Base-by-base conservation (phyloP, 2,888 invertebrate genomes). In the Drosophila nr. perissopoda region DNA sequence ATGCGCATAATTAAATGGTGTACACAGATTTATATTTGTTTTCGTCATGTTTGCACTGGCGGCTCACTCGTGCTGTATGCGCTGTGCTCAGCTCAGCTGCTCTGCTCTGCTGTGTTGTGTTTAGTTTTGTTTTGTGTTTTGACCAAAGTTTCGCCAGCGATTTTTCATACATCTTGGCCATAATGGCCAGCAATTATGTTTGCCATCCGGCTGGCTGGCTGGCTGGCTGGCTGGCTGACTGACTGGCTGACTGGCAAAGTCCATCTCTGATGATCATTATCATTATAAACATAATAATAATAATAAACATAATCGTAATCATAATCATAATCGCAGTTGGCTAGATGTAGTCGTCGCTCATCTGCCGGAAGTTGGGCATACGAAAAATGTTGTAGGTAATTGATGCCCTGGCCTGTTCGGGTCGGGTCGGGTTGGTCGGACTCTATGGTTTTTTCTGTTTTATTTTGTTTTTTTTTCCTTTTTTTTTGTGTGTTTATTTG, bases 1-100 rank as follows among this genome's bases (percentile, higher is more conserved):
- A 81, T 81, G 81, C 70, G 81, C 81, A 81, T 81, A 81, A 79
- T 81, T 81, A 79, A 81, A 70, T 70, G 63, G 48, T 74, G 73
- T 60, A 65, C 69, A 61, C 36, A 60, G 46, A 71, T 78, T 66
- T 69, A 46, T 76, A 76, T 80, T 76, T 74, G 52, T 80, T 73
- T 80, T 74, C 71, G 29, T 74, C 62, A 79, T 76, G 65, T 70
- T 79, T 79, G 76, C 74, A 80, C 69, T 64, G 48, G 42, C 62
- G 29, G 46, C 27, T n/a, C 13, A 13, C 52, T 27, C 42, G 59
- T 29, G 27, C 38, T 29, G 52, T 52, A 6, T 63, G 48, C 34
- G 38, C 5, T 36, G 38, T 5, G 25, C 33, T 13, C 40, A n/a
- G 29, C 53, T 38, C 2, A 10, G 10, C 31, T 2, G 7, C 31